Percentiles rank a stretch among this genome's conserved stretches.
Evolutionary conservation across 1,140 invertebrate species (phyloP).

Genomic region (Diabrotica undecimpunctata): DNA sequence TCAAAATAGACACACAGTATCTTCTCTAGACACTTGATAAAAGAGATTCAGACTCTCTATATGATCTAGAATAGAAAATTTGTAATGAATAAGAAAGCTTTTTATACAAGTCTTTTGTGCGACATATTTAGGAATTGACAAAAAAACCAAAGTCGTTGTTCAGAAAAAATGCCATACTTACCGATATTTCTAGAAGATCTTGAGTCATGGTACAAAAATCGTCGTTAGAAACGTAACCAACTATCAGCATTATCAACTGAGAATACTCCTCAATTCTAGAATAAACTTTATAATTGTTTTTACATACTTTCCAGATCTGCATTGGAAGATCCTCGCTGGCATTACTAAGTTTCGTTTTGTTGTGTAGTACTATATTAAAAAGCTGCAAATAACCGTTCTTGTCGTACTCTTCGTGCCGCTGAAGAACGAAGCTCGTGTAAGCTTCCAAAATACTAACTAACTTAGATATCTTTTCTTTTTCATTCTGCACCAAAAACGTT

Average conservation of each 20-base stretch:
- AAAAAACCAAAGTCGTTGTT: no score
- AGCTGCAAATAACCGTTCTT: slow-evolving; percentile 29
- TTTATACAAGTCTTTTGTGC: no score
- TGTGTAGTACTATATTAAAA: slow-evolving; percentile 33
- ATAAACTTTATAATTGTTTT: slow-evolving; percentile 21
- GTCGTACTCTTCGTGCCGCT: slow-evolving; percentile 23
- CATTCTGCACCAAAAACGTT: slow-evolving; percentile 20
- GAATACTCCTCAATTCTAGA: slow-evolving; percentile 31
- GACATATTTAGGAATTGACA: no score
- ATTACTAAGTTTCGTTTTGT: slow-evolving; percentile 31
- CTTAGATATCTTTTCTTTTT: slow-evolving; percentile 20
- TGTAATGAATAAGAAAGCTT: no score
- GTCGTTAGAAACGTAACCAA: slow-evolving; percentile 36
- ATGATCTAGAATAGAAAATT: no score
- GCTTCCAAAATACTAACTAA: slow-evolving; percentile 11
- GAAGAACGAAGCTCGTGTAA: slow-evolving; percentile 24
- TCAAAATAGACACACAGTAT: no score
- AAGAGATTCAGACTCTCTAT: no score
- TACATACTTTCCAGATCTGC: slow-evolving; percentile 35
- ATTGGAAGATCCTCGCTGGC: slow-evolving; percentile 27
- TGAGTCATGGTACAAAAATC: slow-evolving; percentile 28
- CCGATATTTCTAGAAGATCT: slow-evolving; percentile 32
- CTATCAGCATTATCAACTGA: slow-evolving; percentile 32
- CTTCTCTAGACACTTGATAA: no score
- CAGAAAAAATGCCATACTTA: slow-evolving; percentile 20